A percentile compares a stretch with the other conserved stretches of the same genome.
Conservation (phyloP, 2,797 vertebrate genomes). For the Silurus aristotelis region DNA sequence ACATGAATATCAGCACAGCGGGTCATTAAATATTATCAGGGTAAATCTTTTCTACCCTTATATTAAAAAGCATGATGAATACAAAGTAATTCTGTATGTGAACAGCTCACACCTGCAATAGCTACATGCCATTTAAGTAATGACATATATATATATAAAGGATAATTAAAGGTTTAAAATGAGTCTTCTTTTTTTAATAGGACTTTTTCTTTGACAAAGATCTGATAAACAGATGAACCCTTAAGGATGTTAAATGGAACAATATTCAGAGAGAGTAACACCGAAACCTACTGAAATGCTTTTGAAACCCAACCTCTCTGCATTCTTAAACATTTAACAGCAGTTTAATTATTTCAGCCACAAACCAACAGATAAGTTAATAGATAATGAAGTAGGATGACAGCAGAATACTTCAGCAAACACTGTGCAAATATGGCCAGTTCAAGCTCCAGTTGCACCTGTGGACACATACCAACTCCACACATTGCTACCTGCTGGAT, state of each 20-base stretch:
- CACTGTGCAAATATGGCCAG: slow-evolving; percentile 44
- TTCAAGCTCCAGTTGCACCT: slow-evolving; percentile 71
- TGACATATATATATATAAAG: neutral
- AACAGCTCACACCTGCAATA: neutral
- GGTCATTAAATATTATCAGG: neutral
- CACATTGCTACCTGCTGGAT: slow-evolving; percentile 42
- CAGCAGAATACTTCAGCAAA: slow-evolving; percentile 52
- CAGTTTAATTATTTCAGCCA: slow-evolving; percentile 52
- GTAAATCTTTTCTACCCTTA: neutral
- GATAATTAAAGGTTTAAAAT: neutral
- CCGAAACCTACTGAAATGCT: neutral
- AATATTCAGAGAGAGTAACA: neutral
- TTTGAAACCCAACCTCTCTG: neutral
- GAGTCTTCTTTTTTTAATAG: neutral
- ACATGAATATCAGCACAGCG: neutral
- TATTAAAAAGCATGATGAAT: neutral
- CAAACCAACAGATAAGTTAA: slow-evolving; percentile 69
- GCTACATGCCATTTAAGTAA: neutral
- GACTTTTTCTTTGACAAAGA: neutral
- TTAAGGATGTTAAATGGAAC: neutral
- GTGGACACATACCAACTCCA: slow-evolving; percentile 65
- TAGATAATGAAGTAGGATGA: slow-evolving; percentile 66
- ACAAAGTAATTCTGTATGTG: neutral
- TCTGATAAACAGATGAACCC: neutral
- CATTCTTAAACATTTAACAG: slow-evolving; percentile 6